A percentile compares a stretch with the other conserved stretches of the same genome.
phyloP scores from a whole-genome alignment of 1,140 invertebrate species.

The Proales similis region DNA sequence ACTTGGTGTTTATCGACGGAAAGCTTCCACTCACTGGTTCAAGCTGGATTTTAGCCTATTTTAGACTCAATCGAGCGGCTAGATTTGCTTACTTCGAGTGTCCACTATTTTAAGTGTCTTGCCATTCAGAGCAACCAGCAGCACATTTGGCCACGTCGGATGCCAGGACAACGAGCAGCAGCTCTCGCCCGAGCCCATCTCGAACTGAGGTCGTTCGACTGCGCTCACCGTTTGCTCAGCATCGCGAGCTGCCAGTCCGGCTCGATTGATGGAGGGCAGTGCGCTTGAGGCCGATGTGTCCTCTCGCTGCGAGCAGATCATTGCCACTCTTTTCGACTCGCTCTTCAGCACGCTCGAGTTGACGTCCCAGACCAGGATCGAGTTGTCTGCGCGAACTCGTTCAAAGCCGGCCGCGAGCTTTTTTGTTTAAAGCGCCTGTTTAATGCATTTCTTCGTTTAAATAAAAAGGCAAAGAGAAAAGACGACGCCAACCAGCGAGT shows the following conservation, averaged over 20 bases:
- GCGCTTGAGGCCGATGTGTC: background rate
- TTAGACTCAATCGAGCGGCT: constrained; percentile 5
- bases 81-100: constrained; percentile 64
- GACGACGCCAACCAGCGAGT: constrained; percentile 56
- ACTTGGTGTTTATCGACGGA: constrained; percentile 68
- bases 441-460: background rate
- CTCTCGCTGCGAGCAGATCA: constrained; percentile 9
- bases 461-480: background rate
- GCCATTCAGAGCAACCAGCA: constrained; percentile 77
- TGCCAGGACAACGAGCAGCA: constrained; percentile 79
- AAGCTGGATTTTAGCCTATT: constrained; percentile 20
- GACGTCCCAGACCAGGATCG: constrained; percentile 53
- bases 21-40: constrained; percentile 64
- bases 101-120: constrained; percentile 84
- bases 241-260: background rate
- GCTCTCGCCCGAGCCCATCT: constrained; percentile 65
- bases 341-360: constrained; percentile 32
- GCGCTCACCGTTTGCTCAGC: constrained; percentile 5
- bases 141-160: constrained; percentile 62
- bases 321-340: background rate
- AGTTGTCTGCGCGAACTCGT: constrained; percentile 63
- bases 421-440: constrained; percentile 35
- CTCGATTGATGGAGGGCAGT: background rate
- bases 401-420: constrained; percentile 73
- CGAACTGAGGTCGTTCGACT: no score